These are phyloP conservation scores for Pygoscelis antarcticus DNA, from an alignment of 2,113 vertebrate genomes.

Conservation along the genomic window DNA sequence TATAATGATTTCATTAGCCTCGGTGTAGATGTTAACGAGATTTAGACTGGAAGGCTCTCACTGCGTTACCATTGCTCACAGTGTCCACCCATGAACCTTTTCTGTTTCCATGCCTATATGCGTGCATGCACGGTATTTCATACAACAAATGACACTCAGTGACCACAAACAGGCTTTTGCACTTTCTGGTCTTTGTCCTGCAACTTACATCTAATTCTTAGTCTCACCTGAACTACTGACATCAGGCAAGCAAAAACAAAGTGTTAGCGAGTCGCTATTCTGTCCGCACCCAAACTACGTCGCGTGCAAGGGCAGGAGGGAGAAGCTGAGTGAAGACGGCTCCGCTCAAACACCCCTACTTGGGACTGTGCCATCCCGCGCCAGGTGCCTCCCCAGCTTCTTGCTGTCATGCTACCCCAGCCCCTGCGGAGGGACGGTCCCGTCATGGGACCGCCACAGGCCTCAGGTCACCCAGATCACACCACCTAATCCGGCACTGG, in stretches of 20 bases:
- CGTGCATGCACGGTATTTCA: fast-evolving
- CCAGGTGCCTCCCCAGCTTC: fast-evolving
- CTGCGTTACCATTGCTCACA: neutral
- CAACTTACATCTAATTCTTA: neutral
- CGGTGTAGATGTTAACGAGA: neutral
- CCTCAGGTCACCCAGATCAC: no score
- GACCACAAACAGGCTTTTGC: neutral
- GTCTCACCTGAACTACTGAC: neutral
- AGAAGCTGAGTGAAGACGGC: fast-evolving
- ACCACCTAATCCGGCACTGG: fast-evolving
- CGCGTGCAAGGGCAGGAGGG: neutral
- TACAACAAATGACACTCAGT: neutral
- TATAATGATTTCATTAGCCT: neutral
- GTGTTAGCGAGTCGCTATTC: fast-evolving
- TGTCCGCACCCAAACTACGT: fast-evolving
- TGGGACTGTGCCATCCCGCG: fast-evolving
- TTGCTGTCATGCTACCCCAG: fast-evolving
- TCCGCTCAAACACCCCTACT: fast-evolving
- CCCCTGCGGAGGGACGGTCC: fast-evolving
- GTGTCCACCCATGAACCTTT: neutral
- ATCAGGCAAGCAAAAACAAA: neutral
- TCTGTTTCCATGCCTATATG: neutral
- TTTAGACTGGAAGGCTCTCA: neutral
- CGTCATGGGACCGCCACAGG: fast-evolving
- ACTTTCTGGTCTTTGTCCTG: neutral